Conservation (phyloP, 2,888 invertebrate genomes). For the Catocala fraxini region DNA sequence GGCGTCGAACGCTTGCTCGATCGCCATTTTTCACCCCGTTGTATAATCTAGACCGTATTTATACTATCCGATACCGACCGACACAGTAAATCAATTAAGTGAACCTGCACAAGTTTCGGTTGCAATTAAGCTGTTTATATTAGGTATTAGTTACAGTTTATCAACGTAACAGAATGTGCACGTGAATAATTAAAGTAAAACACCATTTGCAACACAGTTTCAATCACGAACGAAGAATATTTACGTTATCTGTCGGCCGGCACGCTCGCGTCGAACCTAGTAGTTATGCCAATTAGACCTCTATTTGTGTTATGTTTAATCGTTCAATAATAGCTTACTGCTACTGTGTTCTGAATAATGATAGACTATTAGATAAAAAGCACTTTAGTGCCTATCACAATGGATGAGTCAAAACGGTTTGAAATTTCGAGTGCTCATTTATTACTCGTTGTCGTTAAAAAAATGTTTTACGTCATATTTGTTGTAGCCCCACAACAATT, state of each 20-base stretch:
- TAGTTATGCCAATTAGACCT: conserved; percentile 32
- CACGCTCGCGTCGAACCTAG: conserved; percentile 14
- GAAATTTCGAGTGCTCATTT: conserved; percentile 37
- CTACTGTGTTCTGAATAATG: conserved; percentile 29
- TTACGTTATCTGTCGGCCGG: conserved; percentile 19
- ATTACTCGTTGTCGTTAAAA: conserved; percentile 36
- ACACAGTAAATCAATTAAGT: conserved; percentile 69
- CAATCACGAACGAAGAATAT: conserved; percentile 37
- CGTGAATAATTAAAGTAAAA: conserved; percentile 44
- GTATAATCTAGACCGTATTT: conserved; percentile 55
- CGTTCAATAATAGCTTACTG: conserved; percentile 32
- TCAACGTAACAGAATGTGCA: conserved; percentile 35
- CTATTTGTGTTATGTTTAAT: conserved; percentile 32
- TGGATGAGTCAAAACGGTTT: conserved; percentile 28
- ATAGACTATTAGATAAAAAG: conserved; percentile 31
- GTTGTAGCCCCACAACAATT: conserved; percentile 60
- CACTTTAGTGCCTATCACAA: conserved; percentile 27
- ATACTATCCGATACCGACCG: conserved; percentile 55
- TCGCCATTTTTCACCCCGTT: conserved; percentile 60
- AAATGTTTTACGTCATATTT: conserved; percentile 58
- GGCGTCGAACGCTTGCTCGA: conserved; percentile 53
- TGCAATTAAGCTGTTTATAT: conserved; percentile 68
- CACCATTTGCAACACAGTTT: conserved; percentile 33
- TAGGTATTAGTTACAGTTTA: conserved; percentile 58
- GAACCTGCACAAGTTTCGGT: conserved; percentile 65